A percentile compares a stretch with the other conserved stretches of the same genome.
These are phyloP conservation scores for Phenganax marumi DNA, from an alignment of 92 coral and sea anemone genomes.

Conservation along the genomic window DNA sequence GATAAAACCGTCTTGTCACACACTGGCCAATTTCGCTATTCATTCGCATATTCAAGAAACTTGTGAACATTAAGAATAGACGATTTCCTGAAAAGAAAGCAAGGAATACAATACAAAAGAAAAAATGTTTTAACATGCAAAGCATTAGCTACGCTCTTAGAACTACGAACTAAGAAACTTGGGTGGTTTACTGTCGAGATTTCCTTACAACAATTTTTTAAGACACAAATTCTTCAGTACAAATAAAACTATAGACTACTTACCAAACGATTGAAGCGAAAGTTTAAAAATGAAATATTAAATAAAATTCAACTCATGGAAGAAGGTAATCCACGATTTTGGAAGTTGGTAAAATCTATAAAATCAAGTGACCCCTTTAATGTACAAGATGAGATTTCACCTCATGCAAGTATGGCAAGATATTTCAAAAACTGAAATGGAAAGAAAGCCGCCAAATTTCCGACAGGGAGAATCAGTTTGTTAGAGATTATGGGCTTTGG, in stretches of 20 bases:
- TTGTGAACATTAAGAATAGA: not conserved
- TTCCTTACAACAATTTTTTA: not conserved
- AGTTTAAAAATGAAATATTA: constrained; percentile 33
- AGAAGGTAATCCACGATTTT: constrained; percentile 38
- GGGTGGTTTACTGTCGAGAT: constrained; percentile 32
- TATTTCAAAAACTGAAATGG: constrained; percentile 18
- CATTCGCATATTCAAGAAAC: not conserved
- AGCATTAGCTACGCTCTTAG: constrained; percentile 15
- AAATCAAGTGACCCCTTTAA: not conserved
- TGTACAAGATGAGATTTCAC: constrained; percentile 6
- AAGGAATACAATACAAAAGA: constrained; percentile 10
- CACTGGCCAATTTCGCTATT: too few species aligned
- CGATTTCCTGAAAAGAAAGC: constrained; percentile 4
- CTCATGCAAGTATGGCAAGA: constrained; percentile 26
- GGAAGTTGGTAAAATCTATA: constrained; percentile 43
- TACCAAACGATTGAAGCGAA: constrained; percentile 1
- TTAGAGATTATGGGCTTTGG: constrained; percentile 29
- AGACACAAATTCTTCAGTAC: constrained; percentile 21
- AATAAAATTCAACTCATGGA: constrained; percentile 17
- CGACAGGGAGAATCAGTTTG: not conserved
- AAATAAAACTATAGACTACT: constrained; percentile 30
- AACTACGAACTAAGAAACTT: constrained; percentile 29
- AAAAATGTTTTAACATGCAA: constrained; percentile 32
- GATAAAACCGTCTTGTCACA: too few species aligned
- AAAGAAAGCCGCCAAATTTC: not conserved